Evolutionary conservation across 1,140 invertebrate genomes (phyloP), one percentile per base, ranked within the genome.

Genomic region (Drosophila mojavensis): DNA sequence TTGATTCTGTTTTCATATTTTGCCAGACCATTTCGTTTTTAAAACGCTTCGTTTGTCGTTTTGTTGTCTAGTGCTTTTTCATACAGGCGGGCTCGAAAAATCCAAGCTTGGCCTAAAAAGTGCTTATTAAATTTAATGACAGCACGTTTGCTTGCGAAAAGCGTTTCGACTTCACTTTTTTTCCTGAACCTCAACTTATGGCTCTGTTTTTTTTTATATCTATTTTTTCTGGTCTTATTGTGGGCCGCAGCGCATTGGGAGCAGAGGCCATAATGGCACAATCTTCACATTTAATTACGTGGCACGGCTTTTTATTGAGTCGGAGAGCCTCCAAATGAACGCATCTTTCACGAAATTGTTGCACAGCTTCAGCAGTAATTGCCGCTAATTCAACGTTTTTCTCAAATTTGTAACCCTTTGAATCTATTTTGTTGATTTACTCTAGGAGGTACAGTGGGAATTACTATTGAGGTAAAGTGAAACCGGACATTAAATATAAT

Each of bases 101-200:
- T 78, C 78, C 84, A 78, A 89, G 84, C 84, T 88, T 88, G 84
- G 84, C 84, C 84, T 81, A 81, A 89, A 86, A 90, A 89, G 77
- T 71, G 83, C 79, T 90, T 90, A 90, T 90, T 90, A 90, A 90
- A 91, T 90, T 90, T 90, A 90, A 90, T 90, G 88, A 90, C 88
- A 84, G 88, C 88, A 91, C 88, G 88, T 90, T 90, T 86, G 78
- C 83, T 90, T 90, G 70, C 88, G 76, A 90, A 90, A 90, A 90
- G 79, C 79, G 78, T 84, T 90, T 90, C 59, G 69, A 68, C 61
- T 79, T 15, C 39, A 62, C 30, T 73, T 50, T 73, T 58, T 43
- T 67, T 56, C 56, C 45, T 75, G 59, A 63, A 70, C 73, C 54
- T 54, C 26, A 66, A 70, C 58, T 70, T 83, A 62, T 68, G 50